Percentiles rank a stretch among this genome's conserved stretches.
These are phyloP conservation scores for Trimorus sp. DNA, from an alignment of 2,888 invertebrate genomes.

Conservation along the genomic window DNA sequence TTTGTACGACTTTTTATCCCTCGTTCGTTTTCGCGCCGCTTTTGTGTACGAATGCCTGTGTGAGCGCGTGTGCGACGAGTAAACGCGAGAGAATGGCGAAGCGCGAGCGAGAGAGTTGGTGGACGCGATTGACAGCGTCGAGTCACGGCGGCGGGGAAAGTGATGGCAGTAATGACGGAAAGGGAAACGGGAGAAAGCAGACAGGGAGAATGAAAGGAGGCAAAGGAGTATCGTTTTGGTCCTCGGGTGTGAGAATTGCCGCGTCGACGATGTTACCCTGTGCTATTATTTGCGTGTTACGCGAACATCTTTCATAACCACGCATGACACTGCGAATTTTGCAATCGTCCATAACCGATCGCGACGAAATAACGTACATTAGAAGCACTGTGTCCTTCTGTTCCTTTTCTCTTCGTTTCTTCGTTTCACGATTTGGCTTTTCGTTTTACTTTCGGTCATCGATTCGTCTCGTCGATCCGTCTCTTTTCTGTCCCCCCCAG, in stretches of 20 bases:
- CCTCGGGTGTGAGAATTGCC: constrained; percentile 26
- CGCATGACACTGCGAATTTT: constrained; percentile 46
- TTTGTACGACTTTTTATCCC: constrained; percentile 54
- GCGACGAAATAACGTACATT: constrained; percentile 28
- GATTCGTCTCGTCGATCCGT: neutral
- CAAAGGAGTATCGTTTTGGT: constrained; percentile 20
- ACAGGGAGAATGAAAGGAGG: neutral
- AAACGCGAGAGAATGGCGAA: neutral
- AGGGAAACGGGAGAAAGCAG: neutral
- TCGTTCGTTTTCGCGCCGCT: constrained; percentile 39
- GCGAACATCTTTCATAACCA: constrained; percentile 35
- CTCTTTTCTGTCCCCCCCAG: constrained; percentile 12
- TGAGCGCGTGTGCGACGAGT: neutral
- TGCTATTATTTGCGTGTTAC: constrained; percentile 43
- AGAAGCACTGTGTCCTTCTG: constrained; percentile 34
- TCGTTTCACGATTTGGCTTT: too few relatives aligned
- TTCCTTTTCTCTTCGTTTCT: too few relatives aligned
- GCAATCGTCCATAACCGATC: constrained; percentile 32
- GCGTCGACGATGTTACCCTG: constrained; percentile 40
- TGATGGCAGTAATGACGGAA: neutral
- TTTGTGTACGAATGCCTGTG: constrained; percentile 10
- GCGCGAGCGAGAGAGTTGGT: neutral
- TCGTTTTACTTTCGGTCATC: too few relatives aligned
- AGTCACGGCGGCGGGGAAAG: neutral
- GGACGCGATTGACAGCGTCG: neutral